Base-by-base conservation (phyloP, 1,140 invertebrate species). In the Littorina saxatilis region DNA sequence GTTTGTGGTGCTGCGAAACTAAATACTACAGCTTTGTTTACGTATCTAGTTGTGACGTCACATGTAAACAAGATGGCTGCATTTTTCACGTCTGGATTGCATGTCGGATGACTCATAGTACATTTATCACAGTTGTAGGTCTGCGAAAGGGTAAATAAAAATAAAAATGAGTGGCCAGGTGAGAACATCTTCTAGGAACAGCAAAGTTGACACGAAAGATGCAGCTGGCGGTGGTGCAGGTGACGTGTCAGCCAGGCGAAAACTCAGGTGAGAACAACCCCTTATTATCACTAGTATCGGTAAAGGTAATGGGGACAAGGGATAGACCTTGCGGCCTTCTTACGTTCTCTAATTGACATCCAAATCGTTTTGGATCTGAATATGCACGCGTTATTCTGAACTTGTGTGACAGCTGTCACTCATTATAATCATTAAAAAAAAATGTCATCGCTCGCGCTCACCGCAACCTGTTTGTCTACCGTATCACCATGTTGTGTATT, bases 61-160 rank as follows among this genome's bases (percentile, higher is more conserved):
- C 27, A 35, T 78, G 4, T 63, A 78, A 78, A 78, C 76, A 78
- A 78, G 76, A 78, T 78, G 76, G 76, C 55, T 11, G 55, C 43
- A 4, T 73, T 23, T 39, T 23, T 39, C 39, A 35, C 32, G 23
- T 39, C 13, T 2, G 39, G 66, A 20, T 20, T 39, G 61, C 35
- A 23, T 20, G 35, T 47, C 17, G 5, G 43, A 17, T 47, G 43
- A 47, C 7, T 47, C 17, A 9, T 47, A 5, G 35, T 35, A 9
- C 23, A 15, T 63, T 68, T 68, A 32, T 39, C 7, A 68, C 32
- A 15, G 61, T 68, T 39, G 20, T 39, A 39, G 35, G 35, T 23
- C 23, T 68, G 7, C 17, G 5, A 47, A 47, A 5, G 43, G 17
- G 43, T 47, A 17, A 5, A 47, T 47, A 5, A 32, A 63, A 63